Evolutionary conservation across 2,113 vertebrate genomes (phyloP), one percentile per base, ranked within the genome.

Genomic region (Pithys albifrons): DNA sequence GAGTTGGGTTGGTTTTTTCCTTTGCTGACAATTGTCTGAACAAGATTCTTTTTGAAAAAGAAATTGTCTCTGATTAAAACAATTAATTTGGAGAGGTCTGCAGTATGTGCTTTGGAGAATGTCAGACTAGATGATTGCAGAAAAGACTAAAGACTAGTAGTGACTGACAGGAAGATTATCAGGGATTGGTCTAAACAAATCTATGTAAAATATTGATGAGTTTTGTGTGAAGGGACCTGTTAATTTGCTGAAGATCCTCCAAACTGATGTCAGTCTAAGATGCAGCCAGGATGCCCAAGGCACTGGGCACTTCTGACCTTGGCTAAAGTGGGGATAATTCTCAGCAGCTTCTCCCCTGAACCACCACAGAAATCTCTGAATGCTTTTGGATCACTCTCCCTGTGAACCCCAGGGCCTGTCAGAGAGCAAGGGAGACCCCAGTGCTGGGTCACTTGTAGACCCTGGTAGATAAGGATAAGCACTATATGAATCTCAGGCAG

Each of bases 401-500:
- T 93, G 94, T 85, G 88, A 85, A 8, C 16, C 20, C 52, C 31
- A 35, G 78, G 92, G 88, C 49, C 41, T 51, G 39, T 9, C 2
- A 5, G 66, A 33, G 15, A 65, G 45, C 13, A 2, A 14, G 27
- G 35, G 27, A 49, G 7, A 23, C 43, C 75, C 76, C 39, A 5
- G 0, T 1, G 37, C 13, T 67, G 77, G 81, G 66, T 82, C 59
- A 4, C 52, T 31, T 57, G 29, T 5, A 18, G 48, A 54, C 58
- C 91, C 87, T 70, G 87, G 80, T 13, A 65, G 67, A 69, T 58
- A 33, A 96, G 96, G 67, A 69, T 58, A 33, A 96, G 96, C 89
- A 97, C 96, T 96, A 25, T 71, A 5, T 52, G 79, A 92, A 86
- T 94, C 90, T 95, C 92, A 96, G 93, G 93, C 95, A 95, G 79